Evolutionary conservation across 92 coral and sea anemone species (phyloP).

Genomic region (Porites lobata): DNA sequence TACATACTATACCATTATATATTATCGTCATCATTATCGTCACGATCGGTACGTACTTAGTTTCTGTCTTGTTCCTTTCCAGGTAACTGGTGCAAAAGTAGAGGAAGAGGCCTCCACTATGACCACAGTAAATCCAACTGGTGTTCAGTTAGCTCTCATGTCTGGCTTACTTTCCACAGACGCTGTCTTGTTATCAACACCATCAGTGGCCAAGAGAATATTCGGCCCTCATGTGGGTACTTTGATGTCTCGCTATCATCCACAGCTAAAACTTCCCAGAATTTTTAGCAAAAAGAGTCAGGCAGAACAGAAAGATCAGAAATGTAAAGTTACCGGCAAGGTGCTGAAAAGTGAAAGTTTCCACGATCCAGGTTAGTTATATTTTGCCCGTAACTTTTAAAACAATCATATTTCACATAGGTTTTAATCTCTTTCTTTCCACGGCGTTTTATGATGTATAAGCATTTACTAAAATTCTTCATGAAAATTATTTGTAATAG

Average conservation of each 20-base stretch:
- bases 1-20: too few species aligned
- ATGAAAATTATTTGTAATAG: too few species aligned
- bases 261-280: slow-evolving; percentile 78
- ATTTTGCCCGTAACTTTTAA: not conserved
- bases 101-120: slow-evolving; percentile 76
- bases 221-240: slow-evolving; percentile 93
- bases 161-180: slow-evolving; percentile 89
- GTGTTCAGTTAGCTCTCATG: slow-evolving; percentile 82
- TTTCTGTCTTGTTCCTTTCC: not conserved
- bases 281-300: slow-evolving; percentile 80
- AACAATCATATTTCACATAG: not conserved
- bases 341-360: slow-evolving; percentile 78
- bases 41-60: not conserved
- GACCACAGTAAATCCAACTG: slow-evolving; percentile 69
- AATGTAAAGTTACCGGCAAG: slow-evolving; percentile 75
- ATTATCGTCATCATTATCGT: not conserved
- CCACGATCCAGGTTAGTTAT: slow-evolving; percentile 88
- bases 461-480: too few species aligned
- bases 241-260: slow-evolving; percentile 80
- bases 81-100: slow-evolving; percentile 92
- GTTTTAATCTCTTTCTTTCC: not conserved
- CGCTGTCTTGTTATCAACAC: slow-evolving; percentile 79
- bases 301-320: slow-evolving; percentile 59
- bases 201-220: slow-evolving; percentile 88
- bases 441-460: too few species aligned